Evolutionary conservation across 2,888 invertebrate species (phyloP).

Genomic region (Leptodirus hochenwartii): DNA sequence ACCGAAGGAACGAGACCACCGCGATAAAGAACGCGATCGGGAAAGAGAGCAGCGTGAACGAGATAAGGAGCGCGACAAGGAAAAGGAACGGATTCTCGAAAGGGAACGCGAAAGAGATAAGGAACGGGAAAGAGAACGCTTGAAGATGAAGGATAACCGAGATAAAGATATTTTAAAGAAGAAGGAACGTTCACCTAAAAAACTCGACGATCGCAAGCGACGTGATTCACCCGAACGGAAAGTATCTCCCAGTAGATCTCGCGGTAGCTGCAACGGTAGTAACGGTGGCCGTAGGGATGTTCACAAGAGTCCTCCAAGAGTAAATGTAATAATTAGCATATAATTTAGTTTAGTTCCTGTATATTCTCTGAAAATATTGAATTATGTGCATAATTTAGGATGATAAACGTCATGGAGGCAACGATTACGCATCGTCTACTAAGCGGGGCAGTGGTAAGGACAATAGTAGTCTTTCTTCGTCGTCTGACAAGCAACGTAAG

Average conservation of each 20-base stretch:
- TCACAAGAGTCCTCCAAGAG: conserved; percentile 21
- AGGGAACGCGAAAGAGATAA: conserved; percentile 30
- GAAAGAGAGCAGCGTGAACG: conserved; percentile 25
- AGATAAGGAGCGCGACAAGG: conserved; percentile 28
- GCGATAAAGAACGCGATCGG: conserved; percentile 29
- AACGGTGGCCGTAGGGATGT: conserved; percentile 18
- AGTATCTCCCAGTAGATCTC: conserved; percentile 8
- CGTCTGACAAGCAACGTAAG: too few species aligned
- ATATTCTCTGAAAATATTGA: too few species aligned
- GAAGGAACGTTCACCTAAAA: conserved; percentile 24
- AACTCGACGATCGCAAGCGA: conserved; percentile 21
- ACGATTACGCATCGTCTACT: too few species aligned
- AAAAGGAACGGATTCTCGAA: conserved; percentile 30
- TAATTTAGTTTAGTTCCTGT: too few species aligned
- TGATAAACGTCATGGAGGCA: too few species aligned
- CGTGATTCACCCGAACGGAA: conserved; percentile 25
- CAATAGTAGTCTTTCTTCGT: too few species aligned
- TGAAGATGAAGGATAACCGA: conserved; percentile 14
- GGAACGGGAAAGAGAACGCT: conserved; percentile 29
- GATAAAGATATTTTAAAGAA: conserved; percentile 30
- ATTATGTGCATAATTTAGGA: too few species aligned
- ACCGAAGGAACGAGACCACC: conserved; percentile 18
- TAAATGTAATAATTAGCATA: too few species aligned
- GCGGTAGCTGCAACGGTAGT: conserved; percentile 19
- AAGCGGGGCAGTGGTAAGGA: too few species aligned